phyloP scores from a whole-genome alignment of 1,140 invertebrate species.

The Atta texana region DNA sequence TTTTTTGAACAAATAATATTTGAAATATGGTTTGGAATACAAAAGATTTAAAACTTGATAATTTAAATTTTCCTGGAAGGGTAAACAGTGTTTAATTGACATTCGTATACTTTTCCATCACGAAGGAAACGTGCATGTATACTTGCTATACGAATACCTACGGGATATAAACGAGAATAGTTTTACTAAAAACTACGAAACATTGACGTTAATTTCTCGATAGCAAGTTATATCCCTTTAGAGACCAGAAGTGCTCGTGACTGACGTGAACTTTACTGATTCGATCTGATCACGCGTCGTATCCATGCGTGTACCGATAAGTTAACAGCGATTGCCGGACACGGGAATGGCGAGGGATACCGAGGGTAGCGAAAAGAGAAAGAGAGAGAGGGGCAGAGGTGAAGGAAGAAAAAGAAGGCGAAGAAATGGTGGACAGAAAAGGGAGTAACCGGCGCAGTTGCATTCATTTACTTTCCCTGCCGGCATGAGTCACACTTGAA shows the following conservation, averaged over 20 bases:
- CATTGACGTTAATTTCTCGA: slow-evolving; percentile 44
- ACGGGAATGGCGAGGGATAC: slow-evolving; percentile 58
- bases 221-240: slow-evolving; percentile 44
- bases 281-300: slow-evolving; percentile 62
- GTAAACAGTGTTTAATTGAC: background rate
- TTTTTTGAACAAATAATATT: background rate
- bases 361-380: slow-evolving; percentile 51
- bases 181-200: slow-evolving; percentile 35
- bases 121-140: background rate
- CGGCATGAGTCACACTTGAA: slow-evolving; percentile 75
- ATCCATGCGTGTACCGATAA: slow-evolving; percentile 59
- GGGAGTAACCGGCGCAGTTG: slow-evolving; percentile 71
- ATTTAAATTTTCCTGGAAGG: too few relatives aligned
- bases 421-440: slow-evolving; percentile 32
- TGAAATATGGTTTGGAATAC: too few relatives aligned
- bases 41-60: too few relatives aligned
- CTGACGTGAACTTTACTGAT: slow-evolving; percentile 58
- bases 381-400: background rate
- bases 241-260: slow-evolving; percentile 46
- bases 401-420: slow-evolving; percentile 17
- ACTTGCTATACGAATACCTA: background rate
- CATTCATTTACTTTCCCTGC: slow-evolving; percentile 76
- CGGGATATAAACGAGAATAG: slow-evolving; percentile 9
- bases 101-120: background rate
- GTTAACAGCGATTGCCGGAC: slow-evolving; percentile 65